phyloP scores from a whole-genome alignment of 2,797 vertebrate genomes.

The Ptychadena robeensis region DNA sequence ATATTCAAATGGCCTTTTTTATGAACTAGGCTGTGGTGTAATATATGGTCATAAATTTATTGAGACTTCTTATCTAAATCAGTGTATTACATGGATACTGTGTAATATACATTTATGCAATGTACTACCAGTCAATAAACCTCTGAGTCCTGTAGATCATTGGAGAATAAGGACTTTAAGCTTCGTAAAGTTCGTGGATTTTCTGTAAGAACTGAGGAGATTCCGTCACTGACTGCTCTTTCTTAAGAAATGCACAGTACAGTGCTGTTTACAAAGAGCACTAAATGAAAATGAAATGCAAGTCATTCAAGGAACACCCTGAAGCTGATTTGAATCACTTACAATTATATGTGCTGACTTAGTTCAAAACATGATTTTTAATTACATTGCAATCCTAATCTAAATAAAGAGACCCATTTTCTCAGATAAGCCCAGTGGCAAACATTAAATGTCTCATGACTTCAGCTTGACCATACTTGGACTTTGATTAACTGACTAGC shows the following conservation, averaged over 20 bases:
- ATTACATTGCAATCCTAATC: slow-evolving; percentile 63
- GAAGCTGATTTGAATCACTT: slow-evolving; percentile 61
- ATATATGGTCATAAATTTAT: neutral
- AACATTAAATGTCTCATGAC: slow-evolving; percentile 63
- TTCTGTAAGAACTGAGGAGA: slow-evolving; percentile 19
- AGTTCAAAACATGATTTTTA: slow-evolving; percentile 65
- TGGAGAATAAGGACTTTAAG: neutral
- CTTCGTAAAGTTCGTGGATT: slow-evolving; percentile 13
- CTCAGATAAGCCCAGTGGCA: slow-evolving; percentile 61
- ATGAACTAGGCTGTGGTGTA: neutral
- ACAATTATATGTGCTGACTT: slow-evolving; percentile 60
- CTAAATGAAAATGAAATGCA: slow-evolving; percentile 62
- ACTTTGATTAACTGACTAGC: slow-evolving; percentile 62
- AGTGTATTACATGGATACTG: neutral
- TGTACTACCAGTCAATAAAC: neutral
- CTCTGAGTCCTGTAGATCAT: neutral
- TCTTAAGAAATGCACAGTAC: slow-evolving; percentile 50
- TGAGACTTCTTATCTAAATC: neutral
- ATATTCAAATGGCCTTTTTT: neutral
- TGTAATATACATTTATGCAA: neutral
- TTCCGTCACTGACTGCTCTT: slow-evolving; percentile 28
- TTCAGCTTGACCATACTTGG: slow-evolving; percentile 61
- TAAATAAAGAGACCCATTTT: slow-evolving; percentile 62
- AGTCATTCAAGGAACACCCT: slow-evolving; percentile 63
- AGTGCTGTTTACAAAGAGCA: slow-evolving; percentile 62